phyloP scores from a whole-genome alignment of 2,888 invertebrate genomes.

The Eulithis testata region DNA sequence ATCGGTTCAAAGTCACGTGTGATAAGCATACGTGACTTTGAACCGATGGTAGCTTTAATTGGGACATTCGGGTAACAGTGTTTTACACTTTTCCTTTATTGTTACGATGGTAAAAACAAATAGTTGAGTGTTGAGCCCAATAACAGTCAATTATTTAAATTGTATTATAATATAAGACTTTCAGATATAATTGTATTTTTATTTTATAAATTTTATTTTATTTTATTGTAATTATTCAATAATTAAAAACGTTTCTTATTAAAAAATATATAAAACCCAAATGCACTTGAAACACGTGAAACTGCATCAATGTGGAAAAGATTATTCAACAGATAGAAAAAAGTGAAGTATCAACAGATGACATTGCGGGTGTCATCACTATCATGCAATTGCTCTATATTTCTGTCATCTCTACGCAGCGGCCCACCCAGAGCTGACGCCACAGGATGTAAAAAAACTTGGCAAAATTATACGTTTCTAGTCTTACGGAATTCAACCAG shows the following conservation, averaged over 20 bases:
- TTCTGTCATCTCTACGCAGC: slow-evolving; percentile 50
- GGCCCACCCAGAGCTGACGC: slow-evolving; percentile 50
- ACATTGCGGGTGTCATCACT: slow-evolving; percentile 37
- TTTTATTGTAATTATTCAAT: too few relatives aligned
- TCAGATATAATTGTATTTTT: too few relatives aligned
- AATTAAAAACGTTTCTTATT: too few relatives aligned
- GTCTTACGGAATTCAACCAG: too few relatives aligned
- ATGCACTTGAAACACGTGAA: slow-evolving; percentile 9
- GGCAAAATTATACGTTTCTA: slow-evolving; percentile 6
- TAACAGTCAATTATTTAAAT: too few relatives aligned
- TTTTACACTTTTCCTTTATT: background rate
- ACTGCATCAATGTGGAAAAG: slow-evolving; percentile 14
- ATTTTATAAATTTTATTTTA: too few relatives aligned
- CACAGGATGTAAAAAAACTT: slow-evolving; percentile 21
- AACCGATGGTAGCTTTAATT: slow-evolving; percentile 9
- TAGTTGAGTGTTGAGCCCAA: too few relatives aligned
- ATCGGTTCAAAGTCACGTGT: too few relatives aligned
- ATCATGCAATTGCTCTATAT: slow-evolving; percentile 59
- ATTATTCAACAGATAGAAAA: slow-evolving; percentile 12
- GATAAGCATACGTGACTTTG: slow-evolving; percentile 19
- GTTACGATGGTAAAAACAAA: background rate
- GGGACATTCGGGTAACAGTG: background rate
- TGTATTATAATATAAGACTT: too few relatives aligned
- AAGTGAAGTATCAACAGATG: slow-evolving; percentile 43
- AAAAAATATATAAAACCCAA: too few relatives aligned